These are phyloP conservation scores for Catagonus wagneri DNA, from an alignment of 2,113 vertebrate genomes.

Conservation along the genomic window DNA sequence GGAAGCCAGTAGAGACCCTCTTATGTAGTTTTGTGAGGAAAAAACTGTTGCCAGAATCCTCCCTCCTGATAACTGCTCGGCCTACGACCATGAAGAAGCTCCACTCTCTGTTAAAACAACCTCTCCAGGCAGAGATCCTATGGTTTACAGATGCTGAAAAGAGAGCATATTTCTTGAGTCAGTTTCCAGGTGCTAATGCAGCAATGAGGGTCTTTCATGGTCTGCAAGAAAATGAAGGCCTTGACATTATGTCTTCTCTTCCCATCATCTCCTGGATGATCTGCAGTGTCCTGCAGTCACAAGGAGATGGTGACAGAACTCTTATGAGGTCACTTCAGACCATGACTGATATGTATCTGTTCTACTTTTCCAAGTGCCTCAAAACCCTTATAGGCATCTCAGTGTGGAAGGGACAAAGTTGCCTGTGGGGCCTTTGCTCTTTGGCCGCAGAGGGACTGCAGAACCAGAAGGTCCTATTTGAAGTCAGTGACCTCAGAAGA, in stretches of 20 bases:
- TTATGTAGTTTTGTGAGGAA: conserved; percentile 52
- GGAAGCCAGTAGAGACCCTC: conserved; percentile 47
- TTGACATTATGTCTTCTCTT: conserved; percentile 64
- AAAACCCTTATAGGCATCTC: conserved; percentile 44
- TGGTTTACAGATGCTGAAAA: conserved; percentile 69
- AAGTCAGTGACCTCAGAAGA: conserved; percentile 60
- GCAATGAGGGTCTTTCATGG: conserved; percentile 43
- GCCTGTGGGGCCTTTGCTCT: conserved; percentile 56
- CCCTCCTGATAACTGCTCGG: conserved; percentile 47
- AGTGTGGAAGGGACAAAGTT: conserved; percentile 58
- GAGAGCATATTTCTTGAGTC: conserved; percentile 56
- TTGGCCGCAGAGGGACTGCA: conserved; percentile 59
- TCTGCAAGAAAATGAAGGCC: conserved; percentile 42
- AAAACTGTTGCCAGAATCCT: conserved; percentile 44
- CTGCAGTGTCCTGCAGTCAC: conserved; percentile 27
- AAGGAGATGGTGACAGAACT: conserved; percentile 35
- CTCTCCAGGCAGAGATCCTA: conserved; percentile 46
- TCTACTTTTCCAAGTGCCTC: conserved; percentile 68
- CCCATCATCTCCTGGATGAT: conserved; percentile 60
- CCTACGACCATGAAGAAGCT: conserved; percentile 56
- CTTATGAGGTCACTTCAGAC: conserved; percentile 48
- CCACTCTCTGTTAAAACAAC: conserved; percentile 59
- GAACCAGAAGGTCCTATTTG: conserved; percentile 55
- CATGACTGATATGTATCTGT: conserved; percentile 58
- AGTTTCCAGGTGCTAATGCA: conserved; percentile 50